Evolutionary conservation across 1,140 invertebrate species (phyloP).

Genomic region (Nylanderia fulva): DNA sequence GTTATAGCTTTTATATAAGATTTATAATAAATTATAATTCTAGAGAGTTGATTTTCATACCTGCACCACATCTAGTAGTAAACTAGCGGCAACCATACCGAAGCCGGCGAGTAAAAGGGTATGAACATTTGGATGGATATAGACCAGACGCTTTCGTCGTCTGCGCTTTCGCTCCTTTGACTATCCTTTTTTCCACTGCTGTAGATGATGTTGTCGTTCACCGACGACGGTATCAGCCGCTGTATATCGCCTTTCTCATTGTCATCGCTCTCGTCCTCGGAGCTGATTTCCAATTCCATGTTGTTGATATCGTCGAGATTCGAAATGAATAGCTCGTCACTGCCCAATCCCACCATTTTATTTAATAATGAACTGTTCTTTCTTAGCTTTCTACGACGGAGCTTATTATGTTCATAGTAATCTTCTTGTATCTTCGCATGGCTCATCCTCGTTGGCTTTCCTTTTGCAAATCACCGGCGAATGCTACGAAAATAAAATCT

Average conservation of each 20-base stretch:
- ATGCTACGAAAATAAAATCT: slow-evolving; percentile 69
- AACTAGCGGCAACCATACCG: slow-evolving; percentile 96
- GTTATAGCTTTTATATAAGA: background rate
- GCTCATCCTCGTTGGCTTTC: slow-evolving; percentile 75
- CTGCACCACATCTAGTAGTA: slow-evolving; percentile 94
- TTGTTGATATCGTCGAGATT: slow-evolving; percentile 75
- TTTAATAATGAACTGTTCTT: slow-evolving; percentile 36
- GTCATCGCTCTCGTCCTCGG: slow-evolving; percentile 78
- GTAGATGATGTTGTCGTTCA: slow-evolving; percentile 65
- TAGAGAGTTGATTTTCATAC: slow-evolving; percentile 79
- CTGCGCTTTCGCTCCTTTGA: slow-evolving; percentile 50
- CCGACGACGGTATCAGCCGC: slow-evolving; percentile 75
- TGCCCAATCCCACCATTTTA: slow-evolving; percentile 83
- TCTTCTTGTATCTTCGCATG: slow-evolving; percentile 76
- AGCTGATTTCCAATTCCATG: slow-evolving; percentile 81
- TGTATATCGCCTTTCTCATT: slow-evolving; percentile 67
- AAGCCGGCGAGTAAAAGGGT: slow-evolving; percentile 96
- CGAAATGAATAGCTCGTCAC: slow-evolving; percentile 78
- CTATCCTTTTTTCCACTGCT: slow-evolving; percentile 60
- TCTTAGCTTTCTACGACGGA: slow-evolving; percentile 77
- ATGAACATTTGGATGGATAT: slow-evolving; percentile 94
- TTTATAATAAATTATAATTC: slow-evolving; percentile 5
- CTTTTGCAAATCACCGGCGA: slow-evolving; percentile 69
- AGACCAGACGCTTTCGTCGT: slow-evolving; percentile 87
- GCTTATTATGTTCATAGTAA: slow-evolving; percentile 58